Conservation (phyloP, 2,797 vertebrate genomes). For the Danio albolineatus region DNA sequence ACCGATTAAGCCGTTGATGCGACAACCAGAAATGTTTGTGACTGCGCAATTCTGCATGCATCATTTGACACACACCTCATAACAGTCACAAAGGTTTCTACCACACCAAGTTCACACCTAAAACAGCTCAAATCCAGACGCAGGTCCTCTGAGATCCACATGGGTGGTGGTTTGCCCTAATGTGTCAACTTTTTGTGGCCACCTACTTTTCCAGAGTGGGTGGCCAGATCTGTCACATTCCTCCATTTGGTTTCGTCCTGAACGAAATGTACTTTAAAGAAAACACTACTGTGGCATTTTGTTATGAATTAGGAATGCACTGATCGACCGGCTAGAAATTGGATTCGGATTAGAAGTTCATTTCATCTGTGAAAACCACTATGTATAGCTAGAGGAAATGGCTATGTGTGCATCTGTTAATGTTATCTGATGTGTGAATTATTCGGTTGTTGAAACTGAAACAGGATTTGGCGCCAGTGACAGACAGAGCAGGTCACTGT, state of each 20-base stretch:
- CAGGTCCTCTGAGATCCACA: neutral
- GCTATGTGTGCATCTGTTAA: too few relatives aligned
- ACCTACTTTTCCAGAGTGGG: slow-evolving; percentile 36
- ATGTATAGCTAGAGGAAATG: too few relatives aligned
- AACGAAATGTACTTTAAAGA: neutral
- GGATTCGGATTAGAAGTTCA: too few relatives aligned
- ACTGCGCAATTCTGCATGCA: neutral
- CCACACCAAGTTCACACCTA: slow-evolving; percentile 38
- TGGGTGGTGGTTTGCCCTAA: slow-evolving; percentile 34
- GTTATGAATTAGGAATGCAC: too few relatives aligned
- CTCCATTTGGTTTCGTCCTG: slow-evolving; percentile 43
- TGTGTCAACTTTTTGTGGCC: slow-evolving; percentile 35
- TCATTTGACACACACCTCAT: slow-evolving; percentile 34
- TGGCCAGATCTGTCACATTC: slow-evolving; percentile 18
- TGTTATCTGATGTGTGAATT: too few relatives aligned
- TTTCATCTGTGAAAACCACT: too few relatives aligned
- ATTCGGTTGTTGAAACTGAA: neutral
- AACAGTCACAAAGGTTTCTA: slow-evolving; percentile 34
- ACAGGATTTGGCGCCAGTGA: neutral
- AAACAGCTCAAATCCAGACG: neutral
- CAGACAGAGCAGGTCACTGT: too few relatives aligned
- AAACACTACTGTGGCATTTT: neutral
- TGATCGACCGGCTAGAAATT: too few relatives aligned
- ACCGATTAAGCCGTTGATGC: neutral
- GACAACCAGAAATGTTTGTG: neutral